A percentile compares a stretch with the other conserved stretches of the same genome.
Conservation (phyloP, 2,888 invertebrate species). For the Coenonympha arcania region DNA sequence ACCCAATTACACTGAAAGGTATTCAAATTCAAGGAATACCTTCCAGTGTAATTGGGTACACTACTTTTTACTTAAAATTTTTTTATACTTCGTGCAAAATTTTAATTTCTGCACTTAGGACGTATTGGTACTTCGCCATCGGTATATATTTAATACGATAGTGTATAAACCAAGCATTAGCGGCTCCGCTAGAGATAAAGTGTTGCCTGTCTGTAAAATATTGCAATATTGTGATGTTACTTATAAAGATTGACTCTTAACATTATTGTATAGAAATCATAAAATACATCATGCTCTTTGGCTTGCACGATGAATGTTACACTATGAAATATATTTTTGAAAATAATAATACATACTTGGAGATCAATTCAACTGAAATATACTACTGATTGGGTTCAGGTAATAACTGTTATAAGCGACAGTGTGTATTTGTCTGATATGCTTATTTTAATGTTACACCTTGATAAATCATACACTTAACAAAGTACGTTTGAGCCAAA, state of each 20-base stretch:
- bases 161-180: constrained; percentile 32
- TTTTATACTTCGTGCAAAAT: too few relatives aligned
- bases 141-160: background rate
- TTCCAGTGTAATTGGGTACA: too few relatives aligned
- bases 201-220: constrained; percentile 3
- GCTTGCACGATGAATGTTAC: constrained; percentile 70
- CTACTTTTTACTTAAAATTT: too few relatives aligned
- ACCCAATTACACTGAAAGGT: too few relatives aligned
- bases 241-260: constrained; percentile 61
- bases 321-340: constrained; percentile 50
- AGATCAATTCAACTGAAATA: constrained; percentile 62
- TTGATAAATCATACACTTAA: constrained; percentile 31
- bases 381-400: constrained; percentile 41
- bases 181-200: background rate
- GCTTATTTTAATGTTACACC: constrained; percentile 35
- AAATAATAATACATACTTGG: constrained; percentile 59
- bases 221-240: constrained; percentile 37
- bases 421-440: constrained; percentile 53
- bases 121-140: too few relatives aligned
- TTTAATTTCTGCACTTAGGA: too few relatives aligned
- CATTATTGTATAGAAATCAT: constrained; percentile 66
- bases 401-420: constrained; percentile 36
- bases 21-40: too few relatives aligned
- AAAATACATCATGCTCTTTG: constrained; percentile 74
- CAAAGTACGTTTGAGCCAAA: constrained; percentile 46